A percentile compares a stretch with the other conserved stretches of the same genome.
phyloP scores from a whole-genome alignment of 2,113 vertebrate genomes.

The Protobothrops mucrosquamatus region DNA sequence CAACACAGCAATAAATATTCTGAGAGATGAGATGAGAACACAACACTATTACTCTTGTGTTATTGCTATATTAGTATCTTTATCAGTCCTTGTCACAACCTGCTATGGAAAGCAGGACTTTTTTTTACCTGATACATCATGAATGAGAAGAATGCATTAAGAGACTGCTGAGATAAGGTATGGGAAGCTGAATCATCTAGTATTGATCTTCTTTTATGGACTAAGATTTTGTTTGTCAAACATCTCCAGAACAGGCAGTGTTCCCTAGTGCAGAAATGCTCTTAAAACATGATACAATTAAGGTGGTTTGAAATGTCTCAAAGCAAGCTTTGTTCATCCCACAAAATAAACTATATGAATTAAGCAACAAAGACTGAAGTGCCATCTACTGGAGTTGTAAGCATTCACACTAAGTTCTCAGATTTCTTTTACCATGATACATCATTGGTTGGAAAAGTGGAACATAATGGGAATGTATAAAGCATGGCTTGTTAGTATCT shows the following conservation, averaged over 20 bases:
- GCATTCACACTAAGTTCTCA: neutral
- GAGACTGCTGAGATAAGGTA: neutral
- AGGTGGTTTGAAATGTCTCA: neutral
- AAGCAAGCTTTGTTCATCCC: neutral
- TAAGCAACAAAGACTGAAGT: slow-evolving; percentile 21
- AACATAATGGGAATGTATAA: neutral
- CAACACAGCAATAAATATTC: neutral
- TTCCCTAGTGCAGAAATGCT: neutral
- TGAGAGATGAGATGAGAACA: neutral
- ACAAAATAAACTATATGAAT: slow-evolving; percentile 7
- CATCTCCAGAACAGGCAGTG: neutral
- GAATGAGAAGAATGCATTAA: neutral
- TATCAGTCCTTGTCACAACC: neutral
- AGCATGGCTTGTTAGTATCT: neutral
- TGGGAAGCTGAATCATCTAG: neutral
- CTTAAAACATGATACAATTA: neutral
- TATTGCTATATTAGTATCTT: neutral
- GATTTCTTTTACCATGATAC: neutral
- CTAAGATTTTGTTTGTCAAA: neutral
- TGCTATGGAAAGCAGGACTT: neutral
- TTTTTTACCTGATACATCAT: neutral
- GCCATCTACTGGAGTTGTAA: slow-evolving; percentile 17
- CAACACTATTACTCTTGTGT: neutral
- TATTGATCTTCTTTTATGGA: neutral
- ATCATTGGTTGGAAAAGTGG: neutral